Percentiles rank a stretch among this genome's conserved stretches.
These are phyloP conservation scores for Onychostoma macrolepis DNA, from an alignment of 2,113 vertebrate genomes.

Conservation along the genomic window DNA sequence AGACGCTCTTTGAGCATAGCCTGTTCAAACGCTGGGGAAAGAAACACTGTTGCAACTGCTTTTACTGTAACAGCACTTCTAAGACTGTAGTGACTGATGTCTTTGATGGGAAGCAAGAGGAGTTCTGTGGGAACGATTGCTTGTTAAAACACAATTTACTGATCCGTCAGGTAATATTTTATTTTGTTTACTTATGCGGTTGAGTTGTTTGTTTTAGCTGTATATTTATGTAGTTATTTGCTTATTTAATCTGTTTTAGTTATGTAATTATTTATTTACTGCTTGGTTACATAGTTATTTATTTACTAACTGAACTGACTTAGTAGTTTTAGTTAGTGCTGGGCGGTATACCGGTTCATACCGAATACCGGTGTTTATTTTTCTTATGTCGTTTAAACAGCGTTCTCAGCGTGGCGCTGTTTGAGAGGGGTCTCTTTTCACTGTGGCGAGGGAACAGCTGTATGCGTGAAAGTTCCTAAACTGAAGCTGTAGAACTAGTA, in stretches of 20 bases:
- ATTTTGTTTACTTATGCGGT: not conserved
- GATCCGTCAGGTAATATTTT: conserved; percentile 85
- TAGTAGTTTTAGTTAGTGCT: no score
- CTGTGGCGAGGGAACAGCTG: no score
- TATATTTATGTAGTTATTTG: not conserved
- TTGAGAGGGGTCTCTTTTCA: no score
- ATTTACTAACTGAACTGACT: no score
- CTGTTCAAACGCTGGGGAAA: conserved; percentile 89
- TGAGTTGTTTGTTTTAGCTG: not conserved
- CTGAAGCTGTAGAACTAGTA: no score
- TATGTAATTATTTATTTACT: not conserved
- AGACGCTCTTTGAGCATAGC: conserved; percentile 90
- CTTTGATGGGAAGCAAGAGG: conserved; percentile 85
- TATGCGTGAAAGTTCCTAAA: no score
- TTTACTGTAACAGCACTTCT: conserved; percentile 87
- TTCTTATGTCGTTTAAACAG: no score
- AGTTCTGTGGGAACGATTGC: conserved; percentile 95
- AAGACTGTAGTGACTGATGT: conserved; percentile 85
- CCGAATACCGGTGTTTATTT: no score
- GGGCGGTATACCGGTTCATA: no score
- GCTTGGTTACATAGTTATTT: not conserved
- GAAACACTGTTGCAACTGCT: conserved; percentile 89
- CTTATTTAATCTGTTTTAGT: no score
- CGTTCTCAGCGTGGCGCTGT: no score
- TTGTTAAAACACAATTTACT: conserved; percentile 89